These are phyloP conservation scores for Cheumatopsyche charites DNA, from an alignment of 1,140 invertebrate genomes.

Conservation along the genomic window DNA sequence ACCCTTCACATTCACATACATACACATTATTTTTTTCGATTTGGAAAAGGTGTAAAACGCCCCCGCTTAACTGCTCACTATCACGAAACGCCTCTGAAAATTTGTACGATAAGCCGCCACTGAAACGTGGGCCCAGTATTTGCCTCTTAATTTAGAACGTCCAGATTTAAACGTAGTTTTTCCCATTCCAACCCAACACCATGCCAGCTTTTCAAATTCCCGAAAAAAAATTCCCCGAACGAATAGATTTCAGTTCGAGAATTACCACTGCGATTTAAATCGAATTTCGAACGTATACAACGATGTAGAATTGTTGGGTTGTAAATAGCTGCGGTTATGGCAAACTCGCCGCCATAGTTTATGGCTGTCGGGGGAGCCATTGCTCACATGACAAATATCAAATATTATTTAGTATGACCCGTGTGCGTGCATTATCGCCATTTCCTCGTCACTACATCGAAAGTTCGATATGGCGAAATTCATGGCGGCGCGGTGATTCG, in stretches of 20 bases:
- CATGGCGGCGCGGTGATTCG: neutral
- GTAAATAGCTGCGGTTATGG: conserved; percentile 24
- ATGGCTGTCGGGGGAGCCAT: conserved; percentile 56
- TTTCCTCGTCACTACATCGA: neutral
- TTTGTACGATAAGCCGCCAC: conserved; percentile 25
- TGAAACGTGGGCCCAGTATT: conserved; percentile 2
- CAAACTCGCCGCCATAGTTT: conserved; percentile 17
- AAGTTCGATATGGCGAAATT: neutral
- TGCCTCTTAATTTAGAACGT: conserved; percentile 18
- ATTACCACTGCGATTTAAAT: too few relatives aligned
- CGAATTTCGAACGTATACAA: too few relatives aligned
- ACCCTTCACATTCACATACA: too few relatives aligned
- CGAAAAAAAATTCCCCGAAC: too few relatives aligned
- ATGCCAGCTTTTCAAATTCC: too few relatives aligned
- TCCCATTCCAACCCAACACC: too few relatives aligned
- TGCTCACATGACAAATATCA: conserved; percentile 65
- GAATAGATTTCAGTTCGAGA: too few relatives aligned
- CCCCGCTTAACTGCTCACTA: conserved; percentile 26
- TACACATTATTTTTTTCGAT: neutral
- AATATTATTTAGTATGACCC: conserved; percentile 53
- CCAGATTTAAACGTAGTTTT: neutral
- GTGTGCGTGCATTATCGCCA: conserved; percentile 40
- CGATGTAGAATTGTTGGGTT: conserved; percentile 19
- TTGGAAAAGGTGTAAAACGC: conserved; percentile 27
- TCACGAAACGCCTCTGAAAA: conserved; percentile 31